phyloP scores from a whole-genome alignment of 1,140 invertebrate species.

The Bombus huntii region DNA sequence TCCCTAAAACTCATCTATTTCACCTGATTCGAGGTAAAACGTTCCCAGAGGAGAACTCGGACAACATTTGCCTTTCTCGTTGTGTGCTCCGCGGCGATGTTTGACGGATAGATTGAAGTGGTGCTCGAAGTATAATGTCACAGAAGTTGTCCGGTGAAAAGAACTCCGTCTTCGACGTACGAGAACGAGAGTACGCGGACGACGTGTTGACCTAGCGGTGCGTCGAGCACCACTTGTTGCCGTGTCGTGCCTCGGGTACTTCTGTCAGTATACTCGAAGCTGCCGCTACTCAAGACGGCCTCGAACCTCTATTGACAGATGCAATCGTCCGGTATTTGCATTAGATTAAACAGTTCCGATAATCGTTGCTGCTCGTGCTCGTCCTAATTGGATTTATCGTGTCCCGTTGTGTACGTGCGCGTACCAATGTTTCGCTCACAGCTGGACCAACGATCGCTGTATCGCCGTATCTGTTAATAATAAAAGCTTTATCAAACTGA shows the following conservation, averaged over 20 bases:
- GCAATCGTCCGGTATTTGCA: conserved; percentile 33
- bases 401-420: background rate
- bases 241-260: conserved; percentile 63
- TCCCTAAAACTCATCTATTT: background rate
- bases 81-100: conserved; percentile 4
- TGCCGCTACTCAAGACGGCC: conserved; percentile 36
- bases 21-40: conserved; percentile 15
- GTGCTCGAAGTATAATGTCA: conserved; percentile 50
- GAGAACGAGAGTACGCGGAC: conserved; percentile 41
- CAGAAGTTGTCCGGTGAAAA: conserved; percentile 38
- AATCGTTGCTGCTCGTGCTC: background rate
- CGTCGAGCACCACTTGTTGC: conserved; percentile 76
- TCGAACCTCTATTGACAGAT: conserved; percentile 46
- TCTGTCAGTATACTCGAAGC: conserved; percentile 32
- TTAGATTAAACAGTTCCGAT: conserved; percentile 47
- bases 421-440: background rate
- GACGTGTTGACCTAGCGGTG: conserved; percentile 51
- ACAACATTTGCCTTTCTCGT: conserved; percentile 35
- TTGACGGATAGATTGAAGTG: conserved; percentile 39
- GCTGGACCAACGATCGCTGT: background rate
- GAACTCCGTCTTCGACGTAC: conserved; percentile 4
- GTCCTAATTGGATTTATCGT: conserved; percentile 26
- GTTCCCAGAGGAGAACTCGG: conserved; percentile 5
- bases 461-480: too few relatives aligned
- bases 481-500: too few relatives aligned